Evolutionary conservation across 2,888 invertebrate species (phyloP).

Genomic region (Tuta absoluta): DNA sequence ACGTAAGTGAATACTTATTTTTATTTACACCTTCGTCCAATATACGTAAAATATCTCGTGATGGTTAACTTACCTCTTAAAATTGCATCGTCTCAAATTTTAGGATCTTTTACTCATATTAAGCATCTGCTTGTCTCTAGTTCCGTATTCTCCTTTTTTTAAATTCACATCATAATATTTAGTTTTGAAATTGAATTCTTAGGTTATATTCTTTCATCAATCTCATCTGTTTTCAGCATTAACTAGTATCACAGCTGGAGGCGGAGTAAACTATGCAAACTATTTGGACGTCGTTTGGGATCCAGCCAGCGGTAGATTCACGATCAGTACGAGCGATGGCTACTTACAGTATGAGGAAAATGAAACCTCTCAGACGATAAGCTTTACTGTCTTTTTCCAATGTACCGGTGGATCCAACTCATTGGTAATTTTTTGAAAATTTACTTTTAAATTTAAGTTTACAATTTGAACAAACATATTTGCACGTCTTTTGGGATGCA

Average conservation of each 20-base stretch:
- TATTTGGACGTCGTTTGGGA: slow-evolving; percentile 49
- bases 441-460: too few species aligned
- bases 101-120: too few species aligned
- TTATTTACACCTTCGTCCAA: not conserved
- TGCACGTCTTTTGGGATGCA: too few species aligned
- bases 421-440: slow-evolving; percentile 48
- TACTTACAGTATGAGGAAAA: slow-evolving; percentile 63
- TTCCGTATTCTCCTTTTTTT: not conserved
- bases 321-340: slow-evolving; percentile 49
- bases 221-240: slow-evolving; percentile 56
- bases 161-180: not conserved
- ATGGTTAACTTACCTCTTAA: too few species aligned
- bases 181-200: too few species aligned
- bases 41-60: too few species aligned
- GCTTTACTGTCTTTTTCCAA: slow-evolving; percentile 49
- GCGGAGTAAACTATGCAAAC: slow-evolving; percentile 49
- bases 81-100: too few species aligned
- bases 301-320: slow-evolving; percentile 44
- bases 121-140: too few species aligned
- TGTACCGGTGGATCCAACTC: slow-evolving; percentile 50
- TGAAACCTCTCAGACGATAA: slow-evolving; percentile 51
- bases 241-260: slow-evolving; percentile 39
- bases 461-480: too few species aligned
- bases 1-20: too few species aligned
- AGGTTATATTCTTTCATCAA: too few species aligned